phyloP scores from a whole-genome alignment of 2,113 vertebrate genomes.

The Callipepla squamata region DNA sequence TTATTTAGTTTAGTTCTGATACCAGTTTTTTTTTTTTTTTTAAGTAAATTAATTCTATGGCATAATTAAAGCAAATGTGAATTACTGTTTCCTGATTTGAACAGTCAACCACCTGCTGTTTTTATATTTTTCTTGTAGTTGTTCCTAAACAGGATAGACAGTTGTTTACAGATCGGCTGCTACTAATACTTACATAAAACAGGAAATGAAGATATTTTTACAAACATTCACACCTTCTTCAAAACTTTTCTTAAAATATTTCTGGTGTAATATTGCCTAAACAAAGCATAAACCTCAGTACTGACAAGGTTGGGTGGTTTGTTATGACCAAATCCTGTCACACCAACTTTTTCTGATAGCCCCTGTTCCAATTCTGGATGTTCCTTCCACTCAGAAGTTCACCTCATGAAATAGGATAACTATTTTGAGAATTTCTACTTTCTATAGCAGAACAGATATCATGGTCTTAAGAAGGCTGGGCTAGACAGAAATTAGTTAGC shows the following conservation, averaged over 20 bases:
- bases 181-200: neutral
- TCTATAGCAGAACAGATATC: neutral
- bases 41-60: slow-evolving; percentile 29
- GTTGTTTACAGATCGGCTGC: neutral
- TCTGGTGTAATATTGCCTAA: neutral
- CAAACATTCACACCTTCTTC: neutral
- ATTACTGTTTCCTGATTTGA: slow-evolving; percentile 16
- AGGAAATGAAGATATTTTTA: neutral
- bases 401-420: neutral
- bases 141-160: neutral
- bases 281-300: neutral
- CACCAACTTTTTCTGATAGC: neutral
- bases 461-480: neutral
- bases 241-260: neutral
- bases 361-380: neutral
- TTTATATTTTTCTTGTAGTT: neutral
- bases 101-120: slow-evolving; percentile 39
- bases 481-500: neutral
- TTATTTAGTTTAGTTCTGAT: slow-evolving; percentile 29
- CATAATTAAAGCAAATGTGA: slow-evolving; percentile 53
- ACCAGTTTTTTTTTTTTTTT: neutral
- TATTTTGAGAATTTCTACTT: neutral
- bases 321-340: neutral
- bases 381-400: neutral
- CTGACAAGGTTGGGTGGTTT: neutral